Evolutionary conservation across 2,888 invertebrate species (phyloP).

Genomic region (Trichogramma evanescens): DNA sequence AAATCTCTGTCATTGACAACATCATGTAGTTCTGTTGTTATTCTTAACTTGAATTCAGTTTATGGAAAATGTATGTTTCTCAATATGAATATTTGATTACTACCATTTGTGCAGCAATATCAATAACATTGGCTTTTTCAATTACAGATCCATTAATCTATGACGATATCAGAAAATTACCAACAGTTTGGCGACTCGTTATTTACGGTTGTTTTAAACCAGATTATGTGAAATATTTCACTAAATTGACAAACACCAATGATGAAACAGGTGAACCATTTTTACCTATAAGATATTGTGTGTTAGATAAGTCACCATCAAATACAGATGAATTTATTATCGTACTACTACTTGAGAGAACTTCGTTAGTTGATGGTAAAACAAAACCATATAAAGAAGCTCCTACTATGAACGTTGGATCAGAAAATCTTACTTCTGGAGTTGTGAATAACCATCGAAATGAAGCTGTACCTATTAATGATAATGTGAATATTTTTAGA

Average conservation of each 20-base stretch:
- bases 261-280: slow-evolving; percentile 13
- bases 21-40: slow-evolving; percentile 13
- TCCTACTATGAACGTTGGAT: too few species aligned
- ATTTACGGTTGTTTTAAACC: slow-evolving; percentile 15
- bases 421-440: too few species aligned
- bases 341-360: slow-evolving; percentile 20
- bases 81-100: background rate
- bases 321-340: slow-evolving; percentile 17
- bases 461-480: too few species aligned
- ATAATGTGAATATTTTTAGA: too few species aligned
- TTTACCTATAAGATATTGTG: slow-evolving; percentile 16
- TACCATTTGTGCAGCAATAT: too few species aligned
- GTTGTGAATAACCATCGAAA: too few species aligned
- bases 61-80: slow-evolving; percentile 18
- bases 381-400: too few species aligned
- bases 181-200: slow-evolving; percentile 16
- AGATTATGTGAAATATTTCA: slow-evolving; percentile 13
- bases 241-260: slow-evolving; percentile 9
- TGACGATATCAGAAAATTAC: slow-evolving; percentile 16
- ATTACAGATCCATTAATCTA: slow-evolving; percentile 9
- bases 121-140: background rate
- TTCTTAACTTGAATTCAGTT: slow-evolving; percentile 9
- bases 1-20: slow-evolving; percentile 14
- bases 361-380: slow-evolving; percentile 6
- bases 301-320: slow-evolving; percentile 17